A percentile compares a stretch with the other conserved stretches of the same genome.
phyloP scores from a whole-genome alignment of 2,797 vertebrate genomes.

The Muscicapa striata region DNA sequence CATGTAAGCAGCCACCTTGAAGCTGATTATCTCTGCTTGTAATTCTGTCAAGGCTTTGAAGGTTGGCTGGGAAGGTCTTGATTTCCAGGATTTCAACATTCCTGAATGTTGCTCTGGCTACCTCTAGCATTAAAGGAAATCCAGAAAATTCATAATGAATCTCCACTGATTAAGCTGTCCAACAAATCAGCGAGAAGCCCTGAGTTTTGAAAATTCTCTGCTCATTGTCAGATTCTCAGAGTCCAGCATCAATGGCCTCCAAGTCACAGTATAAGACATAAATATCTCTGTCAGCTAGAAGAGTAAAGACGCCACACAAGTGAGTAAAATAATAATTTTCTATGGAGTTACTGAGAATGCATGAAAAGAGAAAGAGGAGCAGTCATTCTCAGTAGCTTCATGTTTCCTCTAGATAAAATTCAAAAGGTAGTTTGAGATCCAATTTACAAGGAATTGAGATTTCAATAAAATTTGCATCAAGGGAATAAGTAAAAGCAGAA shows the following conservation, averaged over 20 bases:
- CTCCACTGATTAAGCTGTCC: not conserved
- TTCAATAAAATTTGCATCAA: slow-evolving; percentile 26
- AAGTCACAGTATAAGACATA: not conserved
- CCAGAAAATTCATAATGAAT: not conserved
- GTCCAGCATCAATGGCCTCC: not conserved
- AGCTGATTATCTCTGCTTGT: not conserved
- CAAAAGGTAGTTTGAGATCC: not conserved
- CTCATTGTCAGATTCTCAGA: not conserved
- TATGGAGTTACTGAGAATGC: not conserved
- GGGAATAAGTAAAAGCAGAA: slow-evolving; percentile 12
- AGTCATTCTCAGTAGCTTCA: not conserved
- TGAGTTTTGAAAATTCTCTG: not conserved
- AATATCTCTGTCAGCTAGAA: not conserved
- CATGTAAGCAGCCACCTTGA: not conserved
- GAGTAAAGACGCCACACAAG: not conserved
- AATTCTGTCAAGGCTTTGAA: not conserved
- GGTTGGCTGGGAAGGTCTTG: not conserved
- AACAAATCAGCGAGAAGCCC: not conserved
- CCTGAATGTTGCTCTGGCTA: not conserved
- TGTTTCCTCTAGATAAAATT: slow-evolving; percentile 5
- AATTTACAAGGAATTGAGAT: slow-evolving; percentile 18
- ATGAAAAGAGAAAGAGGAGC: not conserved
- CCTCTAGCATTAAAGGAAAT: not conserved
- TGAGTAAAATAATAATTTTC: slow-evolving; percentile 9
- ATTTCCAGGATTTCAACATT: not conserved